Evolutionary conservation across 2,113 vertebrate species (phyloP).

Genomic region (Danio rerio): DNA sequence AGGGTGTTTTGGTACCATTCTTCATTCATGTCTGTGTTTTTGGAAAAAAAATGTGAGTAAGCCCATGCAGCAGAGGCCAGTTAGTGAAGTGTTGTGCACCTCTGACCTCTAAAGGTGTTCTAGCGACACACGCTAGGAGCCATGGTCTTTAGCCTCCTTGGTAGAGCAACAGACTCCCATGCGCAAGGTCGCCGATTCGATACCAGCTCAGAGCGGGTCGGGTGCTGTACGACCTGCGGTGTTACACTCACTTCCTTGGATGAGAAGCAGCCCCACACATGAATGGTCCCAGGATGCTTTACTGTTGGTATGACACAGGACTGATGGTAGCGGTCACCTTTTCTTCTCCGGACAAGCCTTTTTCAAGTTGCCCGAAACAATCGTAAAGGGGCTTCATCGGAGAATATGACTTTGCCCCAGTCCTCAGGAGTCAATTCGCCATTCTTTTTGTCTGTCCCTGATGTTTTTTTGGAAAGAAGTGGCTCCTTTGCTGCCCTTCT

Average conservation of each 20-base stretch:
- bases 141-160: too few relatives aligned
- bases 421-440: conserved; percentile 20
- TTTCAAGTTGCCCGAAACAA: too few relatives aligned
- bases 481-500: background rate
- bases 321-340: background rate
- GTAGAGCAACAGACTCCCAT: too few relatives aligned
- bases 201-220: too few relatives aligned
- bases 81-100: too few relatives aligned
- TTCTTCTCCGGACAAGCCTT: background rate
- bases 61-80: too few relatives aligned
- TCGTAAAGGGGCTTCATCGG: too few relatives aligned
- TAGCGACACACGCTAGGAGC: too few relatives aligned
- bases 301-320: background rate
- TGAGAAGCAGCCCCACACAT: background rate
- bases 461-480: conserved; percentile 24
- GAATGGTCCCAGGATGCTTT: background rate
- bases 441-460: conserved; percentile 14
- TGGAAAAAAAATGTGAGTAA: too few relatives aligned
- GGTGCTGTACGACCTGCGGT: too few relatives aligned
- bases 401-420: conserved; percentile 19
- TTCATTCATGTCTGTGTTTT: background rate
- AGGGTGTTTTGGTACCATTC: conserved; percentile 6
- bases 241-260: conserved; percentile 42
- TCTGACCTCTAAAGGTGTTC: too few relatives aligned
- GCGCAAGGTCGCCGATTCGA: too few relatives aligned